Evolutionary conservation across 2,888 invertebrate species (phyloP), one percentile per base, ranked within the genome.

Genomic region (Exocentrus adspersus): DNA sequence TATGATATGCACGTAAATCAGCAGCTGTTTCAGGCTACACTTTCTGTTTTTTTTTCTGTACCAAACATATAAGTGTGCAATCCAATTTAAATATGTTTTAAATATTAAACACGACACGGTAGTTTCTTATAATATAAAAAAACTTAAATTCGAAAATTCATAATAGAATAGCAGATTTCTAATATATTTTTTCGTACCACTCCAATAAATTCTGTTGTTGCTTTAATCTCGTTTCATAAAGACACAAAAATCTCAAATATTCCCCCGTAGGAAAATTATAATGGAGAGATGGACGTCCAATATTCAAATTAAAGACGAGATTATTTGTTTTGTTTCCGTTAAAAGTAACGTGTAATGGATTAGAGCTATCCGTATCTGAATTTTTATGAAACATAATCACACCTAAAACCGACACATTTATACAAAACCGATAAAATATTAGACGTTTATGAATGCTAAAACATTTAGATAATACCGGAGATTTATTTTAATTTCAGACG

Each of bases 401-500:
- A 46, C 32, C 30, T 19, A 57, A 57, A 57, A 57, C 57, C 19
- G 46, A 57, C 32, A 46, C 32, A n/a, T 57, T 32, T 46, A 57
- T 46, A 46, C 57, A 57, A 54, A 46, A 3, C 1, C 4, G 19
- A 45, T 32, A 46, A 57, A 21, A 30, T 57, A 57, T 45, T 46
- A 14, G 57, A 57, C 57, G 19, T 30, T 57, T 46, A 57, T 57
- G 30, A 46, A 46, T 17, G 57, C 17, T 32, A 28, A 19, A 19
- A 46, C 42, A 20, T 46, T 30, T 45, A 28, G 28, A 57, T 46
- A 46, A 14, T 50, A 50, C 2, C 16, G 9, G 16, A 51, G 32
- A 20, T 46, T 57, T 57, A 57, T 46, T 32, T 20, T 57, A 57
- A 57, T 45, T 45, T 32, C 20, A 46, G 20, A 57, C 32, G 43